Evolutionary conservation across 2,113 vertebrate species (phyloP), one percentile per base, ranked within the genome.

Genomic region (Burhinus oedicnemus): DNA sequence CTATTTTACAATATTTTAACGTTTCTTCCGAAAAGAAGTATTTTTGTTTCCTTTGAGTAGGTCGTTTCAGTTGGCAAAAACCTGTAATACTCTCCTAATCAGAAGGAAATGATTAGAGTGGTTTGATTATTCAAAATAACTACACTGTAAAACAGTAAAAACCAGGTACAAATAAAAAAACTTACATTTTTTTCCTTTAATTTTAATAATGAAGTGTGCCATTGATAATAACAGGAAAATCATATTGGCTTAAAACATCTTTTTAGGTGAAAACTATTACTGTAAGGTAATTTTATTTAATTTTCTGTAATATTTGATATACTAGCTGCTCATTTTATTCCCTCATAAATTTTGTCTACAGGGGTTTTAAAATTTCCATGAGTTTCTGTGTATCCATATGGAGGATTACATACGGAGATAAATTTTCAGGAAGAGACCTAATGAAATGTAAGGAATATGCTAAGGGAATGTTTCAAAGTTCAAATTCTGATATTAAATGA

Each of bases 101-200:
- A 55, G 4, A 6, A 72, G 11, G 27, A 92, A 70, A 36, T 69
- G 12, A 20, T 69, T 77, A 23, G 15, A 84, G 42, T 70, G 15
- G 4, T 40, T 84, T n/a, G 5, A 52, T 74, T 84, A 65, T 42
- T 91, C 15, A 23, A 34, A 57, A 38, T 47, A 69, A 72, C 21
- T 55, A 17, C 32, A 23, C 30, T 65, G 8, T 38, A 61, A 66
- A 87, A 36, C 5, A 55, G 19, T 55, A 80, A 49, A 49, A 76
- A 62, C 0, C 6, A 54, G 45, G 32, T 55, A n/a, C 1, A 54
- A 36, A 42, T 19, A 44, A 44, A 44, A 44, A 91, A 51, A 18
- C 3, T 30, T 40, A 2, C 40, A 9, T 6, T 6, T 12, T 29
- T 30, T 8, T 6, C 5, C 5, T 5, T 29, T 40, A n/a, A 44